Evolutionary conservation across 2,797 vertebrate genomes (phyloP).

Genomic region (Muscicapa striata): DNA sequence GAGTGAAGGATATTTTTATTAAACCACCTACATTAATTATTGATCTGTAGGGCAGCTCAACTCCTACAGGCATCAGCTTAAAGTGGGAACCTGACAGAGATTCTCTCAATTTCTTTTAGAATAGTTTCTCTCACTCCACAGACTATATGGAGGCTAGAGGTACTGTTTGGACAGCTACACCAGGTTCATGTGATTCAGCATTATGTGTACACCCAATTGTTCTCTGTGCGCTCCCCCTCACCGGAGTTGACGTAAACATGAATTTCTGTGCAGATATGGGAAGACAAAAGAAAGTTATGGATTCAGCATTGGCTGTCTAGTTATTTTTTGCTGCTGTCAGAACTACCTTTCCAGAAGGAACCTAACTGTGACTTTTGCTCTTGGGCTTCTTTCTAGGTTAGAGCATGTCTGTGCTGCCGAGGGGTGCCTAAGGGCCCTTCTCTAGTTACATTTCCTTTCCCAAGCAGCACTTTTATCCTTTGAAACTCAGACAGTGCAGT

Average conservation of each 20-base stretch:
- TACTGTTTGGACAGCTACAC: neutral
- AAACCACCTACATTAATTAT: neutral
- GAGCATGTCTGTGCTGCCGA: neutral
- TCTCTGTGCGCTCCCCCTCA: neutral
- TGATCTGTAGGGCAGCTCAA: neutral
- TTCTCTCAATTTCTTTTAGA: neutral
- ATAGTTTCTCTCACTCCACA: neutral
- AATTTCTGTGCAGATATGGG: neutral
- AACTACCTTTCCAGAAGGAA: neutral
- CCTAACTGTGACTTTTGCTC: neutral
- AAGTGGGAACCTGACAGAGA: neutral
- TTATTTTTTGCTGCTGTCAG: constrained; percentile 12
- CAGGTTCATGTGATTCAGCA: neutral
- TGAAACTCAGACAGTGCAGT: neutral
- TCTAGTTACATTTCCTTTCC: neutral
- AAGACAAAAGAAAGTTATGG: neutral
- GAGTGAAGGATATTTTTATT: neutral
- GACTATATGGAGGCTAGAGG: neutral
- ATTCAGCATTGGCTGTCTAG: neutral
- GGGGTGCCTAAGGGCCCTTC: neutral
- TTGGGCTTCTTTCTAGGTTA: neutral
- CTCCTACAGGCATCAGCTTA: neutral
- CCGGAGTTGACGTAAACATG: neutral
- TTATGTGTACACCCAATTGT: neutral
- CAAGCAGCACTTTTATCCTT: neutral